These are phyloP conservation scores for Camelus dromedarius DNA, from an alignment of 2,113 vertebrate genomes.

Conservation along the genomic window DNA sequence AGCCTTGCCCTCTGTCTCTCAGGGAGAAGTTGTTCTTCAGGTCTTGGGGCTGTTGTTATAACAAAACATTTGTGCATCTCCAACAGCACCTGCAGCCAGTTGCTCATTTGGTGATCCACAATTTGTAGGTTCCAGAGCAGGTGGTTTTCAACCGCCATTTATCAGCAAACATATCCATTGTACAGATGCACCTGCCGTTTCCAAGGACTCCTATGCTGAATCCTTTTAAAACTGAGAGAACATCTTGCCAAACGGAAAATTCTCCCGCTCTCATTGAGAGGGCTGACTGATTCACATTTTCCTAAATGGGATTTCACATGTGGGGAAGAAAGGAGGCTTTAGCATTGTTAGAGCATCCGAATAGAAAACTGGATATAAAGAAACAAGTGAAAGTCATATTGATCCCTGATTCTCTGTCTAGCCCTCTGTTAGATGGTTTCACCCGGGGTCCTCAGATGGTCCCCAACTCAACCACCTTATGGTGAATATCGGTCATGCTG, in stretches of 20 bases:
- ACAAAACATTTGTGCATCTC: neutral
- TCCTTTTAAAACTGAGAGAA: neutral
- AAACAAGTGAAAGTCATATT: accelerated
- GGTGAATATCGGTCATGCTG: neutral
- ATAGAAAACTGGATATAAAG: neutral
- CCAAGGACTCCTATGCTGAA: neutral
- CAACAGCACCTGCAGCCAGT: neutral
- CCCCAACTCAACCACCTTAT: neutral
- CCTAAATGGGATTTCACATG: neutral
- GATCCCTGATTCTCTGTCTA: neutral
- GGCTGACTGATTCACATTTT: neutral
- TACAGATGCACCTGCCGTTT: constrained; percentile 30
- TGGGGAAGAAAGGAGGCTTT: neutral
- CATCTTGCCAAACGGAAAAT: neutral
- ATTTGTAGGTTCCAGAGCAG: neutral
- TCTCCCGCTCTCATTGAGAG: neutral
- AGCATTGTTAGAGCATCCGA: neutral
- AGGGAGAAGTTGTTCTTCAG: neutral
- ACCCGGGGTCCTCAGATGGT: neutral
- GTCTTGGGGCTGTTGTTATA: neutral
- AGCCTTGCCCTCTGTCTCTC: neutral
- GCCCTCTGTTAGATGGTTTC: neutral
- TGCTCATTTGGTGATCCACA: constrained; percentile 7
- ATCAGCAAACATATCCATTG: constrained; percentile 24
- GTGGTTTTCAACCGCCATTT: neutral